phyloP scores from a whole-genome alignment of 1,140 invertebrate genomes.

The Diplogasteroides magnus region DNA sequence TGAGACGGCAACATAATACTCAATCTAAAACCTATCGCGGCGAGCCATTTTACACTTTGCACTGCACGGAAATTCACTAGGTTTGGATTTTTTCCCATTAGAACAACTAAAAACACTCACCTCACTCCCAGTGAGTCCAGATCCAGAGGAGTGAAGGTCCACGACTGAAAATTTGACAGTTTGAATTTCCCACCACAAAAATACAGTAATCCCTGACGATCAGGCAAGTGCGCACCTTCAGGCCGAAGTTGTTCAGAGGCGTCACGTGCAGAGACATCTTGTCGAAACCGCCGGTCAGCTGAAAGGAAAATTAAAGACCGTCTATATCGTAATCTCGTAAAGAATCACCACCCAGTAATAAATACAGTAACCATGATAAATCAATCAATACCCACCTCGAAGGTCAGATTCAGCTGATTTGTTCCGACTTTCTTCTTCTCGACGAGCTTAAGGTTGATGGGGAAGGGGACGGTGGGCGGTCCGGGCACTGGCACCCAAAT shows the following conservation, averaged over 20 bases:
- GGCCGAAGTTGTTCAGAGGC: slow-evolving; percentile 44
- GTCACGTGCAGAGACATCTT: slow-evolving; percentile 49
- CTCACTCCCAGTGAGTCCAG: too few relatives aligned
- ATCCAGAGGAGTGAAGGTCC: slow-evolving; percentile 48
- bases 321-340: not conserved
- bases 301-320: not conserved
- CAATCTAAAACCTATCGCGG: too few relatives aligned
- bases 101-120: too few relatives aligned
- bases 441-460: slow-evolving; percentile 39
- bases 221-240: too few relatives aligned
- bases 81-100: too few relatives aligned
- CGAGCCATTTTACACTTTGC: too few relatives aligned
- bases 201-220: too few relatives aligned
- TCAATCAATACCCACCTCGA: slow-evolving; percentile 20
- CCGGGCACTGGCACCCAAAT: slow-evolving; percentile 51
- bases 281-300: slow-evolving; percentile 35
- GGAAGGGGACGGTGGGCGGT: slow-evolving; percentile 32
- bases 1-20: too few relatives aligned
- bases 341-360: slow-evolving; percentile 24
- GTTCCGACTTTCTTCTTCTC: slow-evolving; percentile 29
- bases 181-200: too few relatives aligned
- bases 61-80: too few relatives aligned
- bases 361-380: too few relatives aligned
- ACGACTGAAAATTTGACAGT: too few relatives aligned
- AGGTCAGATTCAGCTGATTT: slow-evolving; percentile 44